Base-by-base conservation (phyloP, 2,888 invertebrate species). In the Phoenoteleia sp. region DNA sequence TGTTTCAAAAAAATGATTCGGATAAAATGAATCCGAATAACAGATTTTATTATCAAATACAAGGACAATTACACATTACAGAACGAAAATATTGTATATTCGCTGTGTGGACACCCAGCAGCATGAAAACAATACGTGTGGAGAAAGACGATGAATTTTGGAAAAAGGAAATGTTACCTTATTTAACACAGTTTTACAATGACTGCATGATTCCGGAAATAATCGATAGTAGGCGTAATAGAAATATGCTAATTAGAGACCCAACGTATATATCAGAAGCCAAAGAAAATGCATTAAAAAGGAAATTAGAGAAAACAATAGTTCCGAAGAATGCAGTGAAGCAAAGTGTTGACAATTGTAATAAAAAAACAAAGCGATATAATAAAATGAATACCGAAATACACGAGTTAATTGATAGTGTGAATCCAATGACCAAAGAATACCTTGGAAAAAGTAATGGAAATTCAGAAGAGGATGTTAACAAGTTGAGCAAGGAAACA, bases 121-220 rank as follows among this genome's bases (percentile, higher is more conserved):
- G 49, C 7, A 25, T 77, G 33, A 58, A 45, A 36, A 19, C 17
- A 7, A 45, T 49, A 3, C 42, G 25, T 27, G 54, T 54, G 1
- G 54, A 54, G 15, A 54, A n/a, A 54, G 27, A 54, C 27, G 27
- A 54, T 15, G 54, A 27, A 1, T 54, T 54, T 15, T 54, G 54
- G 54, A 17, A 54, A 1, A 27, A 27, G 7, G 5, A 54, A 3
- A 54, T 54, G 27, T 11, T 27, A 27, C 25, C 25, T 3, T 27
- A 54, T 25, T n/a, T 54, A 6, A 54, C 54, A 13, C 13, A n/a
- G 13, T 54, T 54, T 27, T 25, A 54, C 15, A 54, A n/a, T 11
- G 49, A 69, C 6, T 77, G 77, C 29, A 7, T 79, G 29, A 13
- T 77, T 11, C 77, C 77, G 2, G 83, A 83, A 67, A 49, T 74